Percentiles rank a stretch among this genome's conserved stretches.
Evolutionary conservation across 2,113 vertebrate genomes (phyloP).

Genomic region (Muscicapa adusta): DNA sequence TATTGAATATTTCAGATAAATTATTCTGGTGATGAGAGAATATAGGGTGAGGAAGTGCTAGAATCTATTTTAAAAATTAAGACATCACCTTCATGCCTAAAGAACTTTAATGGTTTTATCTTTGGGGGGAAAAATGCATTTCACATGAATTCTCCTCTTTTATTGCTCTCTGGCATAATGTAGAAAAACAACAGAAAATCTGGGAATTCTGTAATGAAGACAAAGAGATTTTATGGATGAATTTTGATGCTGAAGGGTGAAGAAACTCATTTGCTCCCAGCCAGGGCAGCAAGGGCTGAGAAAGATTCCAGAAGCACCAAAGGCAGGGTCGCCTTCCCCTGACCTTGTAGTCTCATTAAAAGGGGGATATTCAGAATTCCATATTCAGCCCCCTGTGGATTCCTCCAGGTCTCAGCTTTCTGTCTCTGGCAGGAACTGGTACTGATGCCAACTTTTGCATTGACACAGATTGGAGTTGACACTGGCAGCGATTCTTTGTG

Average conservation of each 20-base stretch:
- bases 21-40: neutral
- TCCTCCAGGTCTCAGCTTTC: neutral
- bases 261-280: neutral
- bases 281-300: neutral
- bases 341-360: neutral
- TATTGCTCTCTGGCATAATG: fast-evolving
- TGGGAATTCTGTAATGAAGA: neutral
- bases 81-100: fast-evolving
- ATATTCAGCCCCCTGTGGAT: neutral
- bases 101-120: neutral
- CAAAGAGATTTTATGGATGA: neutral
- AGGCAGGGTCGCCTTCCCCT: neutral
- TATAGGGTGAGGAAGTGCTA: neutral
- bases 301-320: neutral
- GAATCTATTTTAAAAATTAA: neutral
- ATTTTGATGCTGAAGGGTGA: neutral
- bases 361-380: neutral
- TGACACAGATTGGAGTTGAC: constrained; percentile 9
- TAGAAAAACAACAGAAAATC: neutral
- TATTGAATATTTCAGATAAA: neutral
- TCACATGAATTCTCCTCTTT: neutral
- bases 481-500: neutral
- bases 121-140: neutral
- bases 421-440: neutral
- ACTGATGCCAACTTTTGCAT: neutral